Evolutionary conservation across 1,140 invertebrate species (phyloP).

Genomic region (Helicorthomorpha holstii): DNA sequence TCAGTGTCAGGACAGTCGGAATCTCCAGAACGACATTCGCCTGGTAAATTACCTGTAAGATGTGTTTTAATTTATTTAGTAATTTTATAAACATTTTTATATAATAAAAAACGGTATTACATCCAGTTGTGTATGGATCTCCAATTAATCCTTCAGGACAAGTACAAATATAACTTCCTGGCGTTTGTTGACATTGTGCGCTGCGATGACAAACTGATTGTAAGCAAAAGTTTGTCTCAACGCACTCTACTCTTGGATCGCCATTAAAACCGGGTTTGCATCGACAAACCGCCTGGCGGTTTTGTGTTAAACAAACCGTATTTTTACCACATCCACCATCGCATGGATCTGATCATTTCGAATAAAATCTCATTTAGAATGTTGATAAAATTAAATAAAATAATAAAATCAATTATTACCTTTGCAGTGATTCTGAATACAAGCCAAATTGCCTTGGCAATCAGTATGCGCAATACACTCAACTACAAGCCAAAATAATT

Average conservation of each 20-base stretch:
- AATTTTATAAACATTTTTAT: background rate
- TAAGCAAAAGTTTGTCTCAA: conserved; percentile 36
- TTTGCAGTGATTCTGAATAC: conserved; percentile 50
- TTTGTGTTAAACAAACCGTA: conserved; percentile 69
- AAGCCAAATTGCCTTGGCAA: conserved; percentile 21
- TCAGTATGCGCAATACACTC: conserved; percentile 15
- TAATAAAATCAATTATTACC: conserved; percentile 4
- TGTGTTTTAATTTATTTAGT: background rate
- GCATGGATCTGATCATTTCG: conserved; percentile 47
- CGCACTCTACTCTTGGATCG: conserved; percentile 64
- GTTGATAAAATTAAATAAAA: conserved; percentile 16
- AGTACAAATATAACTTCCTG: conserved; percentile 45
- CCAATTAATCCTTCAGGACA: conserved; percentile 38
- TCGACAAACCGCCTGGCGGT: conserved; percentile 55
- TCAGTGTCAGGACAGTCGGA: conserved; percentile 36
- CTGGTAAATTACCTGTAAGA: conserved; percentile 17
- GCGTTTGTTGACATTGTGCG: conserved; percentile 50
- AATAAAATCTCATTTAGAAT: conserved; percentile 43
- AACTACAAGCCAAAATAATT: conserved; percentile 8
- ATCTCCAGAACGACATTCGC: conserved; percentile 47
- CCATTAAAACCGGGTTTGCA: conserved; percentile 66
- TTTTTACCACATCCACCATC: conserved; percentile 64
- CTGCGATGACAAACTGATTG: conserved; percentile 61
- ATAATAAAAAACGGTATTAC: background rate
- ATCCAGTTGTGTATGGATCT: conserved; percentile 16